A percentile compares a stretch with the other conserved stretches of the same genome.
Conservation (phyloP, 2,797 vertebrate species). For the Miichthys miiuy region DNA sequence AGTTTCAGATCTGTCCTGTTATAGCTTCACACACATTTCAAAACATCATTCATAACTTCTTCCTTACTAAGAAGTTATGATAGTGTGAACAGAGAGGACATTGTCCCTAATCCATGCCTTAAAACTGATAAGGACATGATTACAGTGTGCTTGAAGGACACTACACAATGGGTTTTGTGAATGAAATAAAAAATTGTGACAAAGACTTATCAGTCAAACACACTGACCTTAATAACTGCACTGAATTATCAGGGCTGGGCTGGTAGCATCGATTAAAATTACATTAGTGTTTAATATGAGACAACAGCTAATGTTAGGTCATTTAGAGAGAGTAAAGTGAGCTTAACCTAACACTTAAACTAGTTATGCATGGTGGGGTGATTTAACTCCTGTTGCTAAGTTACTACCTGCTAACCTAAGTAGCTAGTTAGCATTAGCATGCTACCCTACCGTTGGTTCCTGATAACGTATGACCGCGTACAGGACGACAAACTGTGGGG, state of each 20-base stretch:
- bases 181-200: not conserved
- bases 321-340: not conserved
- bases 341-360: not conserved
- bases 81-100: not conserved
- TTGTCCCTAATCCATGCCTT: not conserved
- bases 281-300: not conserved
- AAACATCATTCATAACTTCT: not conserved
- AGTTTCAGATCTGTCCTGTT: not conserved
- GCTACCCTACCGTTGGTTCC: not conserved
- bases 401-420: constrained; percentile 19
- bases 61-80: not conserved
- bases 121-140: not conserved
- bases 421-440: constrained; percentile 66
- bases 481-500: accelerated
- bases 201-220: not conserved
- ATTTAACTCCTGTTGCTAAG: constrained; percentile 25
- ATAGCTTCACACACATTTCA: no score
- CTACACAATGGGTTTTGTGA: not conserved
- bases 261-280: not conserved
- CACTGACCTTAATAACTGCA: not conserved
- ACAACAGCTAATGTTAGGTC: not conserved
- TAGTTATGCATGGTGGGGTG: accelerated
- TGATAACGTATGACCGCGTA: not conserved
- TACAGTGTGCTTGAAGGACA: not conserved
- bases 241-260: not conserved